Conservation (phyloP, 1,140 invertebrate species). For the Hestina assimilis region DNA sequence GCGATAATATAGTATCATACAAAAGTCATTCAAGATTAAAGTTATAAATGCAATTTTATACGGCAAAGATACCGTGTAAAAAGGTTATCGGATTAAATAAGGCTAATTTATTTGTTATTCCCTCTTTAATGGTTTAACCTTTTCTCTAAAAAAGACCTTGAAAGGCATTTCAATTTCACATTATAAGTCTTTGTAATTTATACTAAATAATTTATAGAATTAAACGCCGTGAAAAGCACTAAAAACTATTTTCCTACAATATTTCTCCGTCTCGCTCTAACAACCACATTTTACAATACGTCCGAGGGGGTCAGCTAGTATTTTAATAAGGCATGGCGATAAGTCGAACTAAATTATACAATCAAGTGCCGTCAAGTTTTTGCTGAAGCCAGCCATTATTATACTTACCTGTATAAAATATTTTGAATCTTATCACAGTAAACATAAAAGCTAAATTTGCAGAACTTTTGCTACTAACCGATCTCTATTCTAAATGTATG, state of each 20-base stretch:
- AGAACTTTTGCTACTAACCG: background rate
- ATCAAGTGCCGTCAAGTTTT: slow-evolving; percentile 35
- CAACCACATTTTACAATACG: background rate
- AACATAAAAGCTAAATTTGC: slow-evolving; percentile 7
- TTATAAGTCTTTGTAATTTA: too few species aligned
- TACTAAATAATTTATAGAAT: slow-evolving; percentile 15
- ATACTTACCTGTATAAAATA: slow-evolving; percentile 10
- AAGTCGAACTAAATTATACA: slow-evolving; percentile 28
- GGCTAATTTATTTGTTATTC: too few species aligned
- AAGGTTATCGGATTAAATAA: too few species aligned
- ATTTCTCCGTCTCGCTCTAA: slow-evolving; percentile 6
- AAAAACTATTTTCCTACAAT: slow-evolving; percentile 18
- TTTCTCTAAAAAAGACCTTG: too few species aligned
- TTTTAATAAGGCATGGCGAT: slow-evolving; percentile 24
- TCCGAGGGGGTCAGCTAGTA: slow-evolving; percentile 10
- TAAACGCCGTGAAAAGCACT: slow-evolving; percentile 27
- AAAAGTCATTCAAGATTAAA: too few species aligned
- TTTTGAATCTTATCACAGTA: background rate
- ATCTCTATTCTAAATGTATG: background rate
- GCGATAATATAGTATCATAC: too few species aligned
- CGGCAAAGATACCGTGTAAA: too few species aligned
- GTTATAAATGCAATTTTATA: too few species aligned
- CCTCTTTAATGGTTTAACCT: too few species aligned
- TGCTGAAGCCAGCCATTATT: slow-evolving; percentile 34
- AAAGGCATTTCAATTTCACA: too few species aligned